phyloP scores from a whole-genome alignment of 2,888 invertebrate species.

The Leucophora obtusa region DNA sequence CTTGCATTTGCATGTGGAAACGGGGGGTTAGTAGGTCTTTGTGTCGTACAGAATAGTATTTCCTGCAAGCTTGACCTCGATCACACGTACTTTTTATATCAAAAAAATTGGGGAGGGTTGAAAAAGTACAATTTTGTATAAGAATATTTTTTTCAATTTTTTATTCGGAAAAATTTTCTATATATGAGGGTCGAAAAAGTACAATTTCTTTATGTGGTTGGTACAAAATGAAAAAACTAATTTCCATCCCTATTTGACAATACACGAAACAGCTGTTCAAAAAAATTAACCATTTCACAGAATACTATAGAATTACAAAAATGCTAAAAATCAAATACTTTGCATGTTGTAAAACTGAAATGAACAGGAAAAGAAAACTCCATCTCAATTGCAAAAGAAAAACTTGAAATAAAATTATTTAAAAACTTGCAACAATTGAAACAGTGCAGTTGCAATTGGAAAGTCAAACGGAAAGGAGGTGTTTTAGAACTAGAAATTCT shows the following conservation, averaged over 20 bases:
- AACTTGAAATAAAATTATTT: constrained; percentile 28
- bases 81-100: too few relatives aligned
- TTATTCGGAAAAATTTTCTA: too few relatives aligned
- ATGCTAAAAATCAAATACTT: constrained; percentile 26
- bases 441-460: constrained; percentile 42
- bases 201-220: too few relatives aligned
- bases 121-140: too few relatives aligned
- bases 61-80: too few relatives aligned
- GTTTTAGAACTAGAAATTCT: neutral
- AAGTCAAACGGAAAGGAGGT: constrained; percentile 24
- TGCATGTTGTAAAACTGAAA: constrained; percentile 36
- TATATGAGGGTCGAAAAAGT: too few relatives aligned
- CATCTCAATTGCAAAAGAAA: constrained; percentile 13
- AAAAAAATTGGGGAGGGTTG: too few relatives aligned
- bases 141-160: too few relatives aligned
- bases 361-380: constrained; percentile 13
- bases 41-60: too few relatives aligned
- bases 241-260: neutral
- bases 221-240: too few relatives aligned
- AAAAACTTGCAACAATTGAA: constrained; percentile 38
- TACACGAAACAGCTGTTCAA: constrained; percentile 25
- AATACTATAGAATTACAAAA: neutral
- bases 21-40: too few relatives aligned
- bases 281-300: constrained; percentile 15
- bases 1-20: too few relatives aligned